Percentiles rank a stretch among this genome's conserved stretches.
Conservation (phyloP, 2,113 vertebrate species). For the Electrona antarctica region DNA sequence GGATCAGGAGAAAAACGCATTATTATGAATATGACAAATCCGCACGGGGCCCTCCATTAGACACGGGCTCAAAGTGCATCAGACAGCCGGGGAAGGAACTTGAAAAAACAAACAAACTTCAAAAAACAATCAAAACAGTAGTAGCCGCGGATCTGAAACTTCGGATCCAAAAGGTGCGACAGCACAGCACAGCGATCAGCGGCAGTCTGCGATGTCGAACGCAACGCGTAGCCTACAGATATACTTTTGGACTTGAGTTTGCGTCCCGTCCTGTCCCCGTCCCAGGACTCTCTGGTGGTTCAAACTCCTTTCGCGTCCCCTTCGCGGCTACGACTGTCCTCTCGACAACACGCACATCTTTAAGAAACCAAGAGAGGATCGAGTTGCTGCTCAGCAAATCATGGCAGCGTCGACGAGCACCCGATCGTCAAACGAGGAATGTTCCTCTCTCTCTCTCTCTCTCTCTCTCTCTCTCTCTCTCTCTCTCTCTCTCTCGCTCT, state of each 20-base stretch:
- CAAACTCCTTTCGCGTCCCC: conserved; percentile 22
- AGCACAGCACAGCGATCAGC: not conserved
- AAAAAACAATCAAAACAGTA: conserved; percentile 15
- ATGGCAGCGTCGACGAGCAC: conserved; percentile 62
- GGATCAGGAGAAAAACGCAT: conserved; percentile 72
- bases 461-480: too few species aligned
- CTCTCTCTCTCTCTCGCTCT: too few species aligned
- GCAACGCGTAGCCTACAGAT: too few species aligned
- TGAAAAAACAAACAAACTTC: conserved; percentile 27
- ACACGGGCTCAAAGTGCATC: conserved; percentile 67
- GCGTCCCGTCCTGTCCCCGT: not conserved
- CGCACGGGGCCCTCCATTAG: conserved; percentile 83
- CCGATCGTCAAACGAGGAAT: conserved; percentile 79
- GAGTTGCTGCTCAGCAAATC: conserved; percentile 80
- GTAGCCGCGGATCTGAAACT: conserved; percentile 23
- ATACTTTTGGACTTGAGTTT: too few species aligned
- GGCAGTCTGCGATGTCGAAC: too few species aligned
- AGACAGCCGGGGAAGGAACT: conserved; percentile 37
- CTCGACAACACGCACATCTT: conserved; percentile 71
- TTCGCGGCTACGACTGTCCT: conserved; percentile 42
- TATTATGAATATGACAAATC: conserved; percentile 70
- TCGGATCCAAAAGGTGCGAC: conserved; percentile 55
- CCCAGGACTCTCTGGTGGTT: conserved; percentile 12
- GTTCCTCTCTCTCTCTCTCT: conserved; percentile 53
- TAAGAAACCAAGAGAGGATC: conserved; percentile 67